A percentile compares a stretch with the other conserved stretches of the same genome.
These are phyloP conservation scores for Drosophila falleni DNA, from an alignment of 2,888 invertebrate genomes.

Conservation along the genomic window DNA sequence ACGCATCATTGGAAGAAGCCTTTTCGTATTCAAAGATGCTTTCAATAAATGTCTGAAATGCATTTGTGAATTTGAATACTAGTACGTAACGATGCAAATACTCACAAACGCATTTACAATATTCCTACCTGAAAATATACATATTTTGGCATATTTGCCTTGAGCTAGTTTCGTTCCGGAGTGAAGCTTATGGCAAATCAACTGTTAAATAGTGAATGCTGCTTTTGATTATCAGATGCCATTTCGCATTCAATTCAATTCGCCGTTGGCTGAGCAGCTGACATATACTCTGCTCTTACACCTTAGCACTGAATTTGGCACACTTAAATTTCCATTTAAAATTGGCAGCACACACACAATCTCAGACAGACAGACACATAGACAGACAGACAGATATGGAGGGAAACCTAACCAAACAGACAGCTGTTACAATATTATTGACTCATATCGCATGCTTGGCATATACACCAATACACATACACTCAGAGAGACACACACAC, in stretches of 20 bases:
- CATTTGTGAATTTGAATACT: constrained; percentile 1
- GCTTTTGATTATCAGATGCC: constrained; percentile 51
- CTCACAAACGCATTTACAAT: not conserved
- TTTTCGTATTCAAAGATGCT: not conserved
- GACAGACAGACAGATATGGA: constrained; percentile 11
- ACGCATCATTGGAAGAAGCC: not conserved
- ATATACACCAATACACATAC: constrained; percentile 42
- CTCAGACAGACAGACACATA: not conserved
- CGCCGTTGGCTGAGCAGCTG: constrained; percentile 36
- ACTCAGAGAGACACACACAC: constrained; percentile 10
- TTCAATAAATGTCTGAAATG: constrained; percentile 7
- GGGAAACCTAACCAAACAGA: constrained; percentile 57
- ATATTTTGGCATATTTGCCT: constrained; percentile 4
- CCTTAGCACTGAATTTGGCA: constrained; percentile 41
- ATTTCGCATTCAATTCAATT: constrained; percentile 34
- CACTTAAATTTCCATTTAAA: constrained; percentile 73
- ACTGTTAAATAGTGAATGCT: constrained; percentile 63
- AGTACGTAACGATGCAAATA: not conserved
- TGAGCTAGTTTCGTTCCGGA: constrained; percentile 10
- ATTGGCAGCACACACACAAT: constrained; percentile 47
- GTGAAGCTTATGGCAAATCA: constrained; percentile 45
- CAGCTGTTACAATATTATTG: constrained; percentile 79
- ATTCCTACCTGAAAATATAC: not conserved
- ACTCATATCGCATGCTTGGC: constrained; percentile 74
- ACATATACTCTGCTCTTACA: constrained; percentile 31